These are phyloP conservation scores for Pelobates fuscus DNA, from an alignment of 2,113 vertebrate genomes.

Conservation along the genomic window DNA sequence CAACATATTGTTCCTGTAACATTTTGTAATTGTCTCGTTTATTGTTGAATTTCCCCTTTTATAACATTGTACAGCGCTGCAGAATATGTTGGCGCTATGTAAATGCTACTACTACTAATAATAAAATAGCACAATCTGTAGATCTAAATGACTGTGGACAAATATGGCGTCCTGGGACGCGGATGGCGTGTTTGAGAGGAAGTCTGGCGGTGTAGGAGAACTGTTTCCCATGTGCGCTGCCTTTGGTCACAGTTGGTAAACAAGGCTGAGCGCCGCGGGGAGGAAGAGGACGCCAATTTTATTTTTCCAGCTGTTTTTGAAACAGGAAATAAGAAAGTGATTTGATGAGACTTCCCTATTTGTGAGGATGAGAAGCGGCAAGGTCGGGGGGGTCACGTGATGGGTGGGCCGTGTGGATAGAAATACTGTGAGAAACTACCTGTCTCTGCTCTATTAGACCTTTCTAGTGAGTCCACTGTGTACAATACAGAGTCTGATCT, in stretches of 20 bases:
- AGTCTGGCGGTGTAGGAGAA: no score
- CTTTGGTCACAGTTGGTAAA: not conserved
- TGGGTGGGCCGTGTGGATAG: not conserved
- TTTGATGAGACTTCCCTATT: conserved; percentile 19
- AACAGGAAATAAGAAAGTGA: conserved; percentile 1
- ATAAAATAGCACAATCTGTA: no score
- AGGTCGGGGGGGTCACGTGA: conserved; percentile 9
- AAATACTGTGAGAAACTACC: not conserved
- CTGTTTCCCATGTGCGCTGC: no score
- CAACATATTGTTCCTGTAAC: no score
- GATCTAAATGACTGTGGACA: no score
- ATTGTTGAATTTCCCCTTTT: no score
- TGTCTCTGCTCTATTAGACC: not conserved
- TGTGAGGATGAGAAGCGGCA: conserved; percentile 16
- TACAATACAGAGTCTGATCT: not conserved
- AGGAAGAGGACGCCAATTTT: conserved; percentile 10
- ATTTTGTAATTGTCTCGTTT: no score
- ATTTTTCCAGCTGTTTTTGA: not conserved
- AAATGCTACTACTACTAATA: no score
- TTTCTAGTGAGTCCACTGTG: not conserved
- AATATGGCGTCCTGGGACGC: no score
- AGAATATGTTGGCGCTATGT: no score
- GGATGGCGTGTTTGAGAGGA: no score
- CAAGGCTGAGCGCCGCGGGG: not conserved
- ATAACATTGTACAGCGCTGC: no score